A percentile compares a stretch with the other conserved stretches of the same genome.
Conservation (phyloP, 2,888 invertebrate species). For the Alviniconcha strummeri region DNA sequence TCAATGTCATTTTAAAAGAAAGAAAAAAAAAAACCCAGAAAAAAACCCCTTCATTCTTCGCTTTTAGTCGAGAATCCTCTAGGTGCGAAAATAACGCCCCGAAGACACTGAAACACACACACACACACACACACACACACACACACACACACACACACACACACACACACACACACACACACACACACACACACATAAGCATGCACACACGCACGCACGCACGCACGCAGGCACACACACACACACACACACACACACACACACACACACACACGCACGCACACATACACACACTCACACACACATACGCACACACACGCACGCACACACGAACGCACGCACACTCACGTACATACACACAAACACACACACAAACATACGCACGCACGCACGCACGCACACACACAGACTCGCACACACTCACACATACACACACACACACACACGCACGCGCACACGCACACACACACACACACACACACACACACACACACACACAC, state of each 20-base stretch:
- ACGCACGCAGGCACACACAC: no score
- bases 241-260: not conserved
- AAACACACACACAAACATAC: no score
- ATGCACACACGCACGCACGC: not conserved
- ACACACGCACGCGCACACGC: not conserved
- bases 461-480: not conserved
- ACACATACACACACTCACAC: not conserved
- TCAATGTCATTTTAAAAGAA: no score
- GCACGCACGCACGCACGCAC: no score
- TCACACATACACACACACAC: not conserved
- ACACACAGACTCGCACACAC: not conserved
- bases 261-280: not conserved
- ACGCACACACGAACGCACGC: no score
- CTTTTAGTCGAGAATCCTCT: not conserved
- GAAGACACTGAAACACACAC: no score
- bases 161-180: not conserved
- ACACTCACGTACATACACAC: no score
- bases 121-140: no score
- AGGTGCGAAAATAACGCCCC: not conserved
- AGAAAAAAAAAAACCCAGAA: no score
- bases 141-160: no score
- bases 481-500: constrained; percentile 1
- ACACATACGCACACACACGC: not conserved
- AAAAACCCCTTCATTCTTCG: no score
- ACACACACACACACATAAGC: not conserved